Evolutionary conservation across 2,797 vertebrate genomes (phyloP), one percentile per base, ranked within the genome.

Genomic region (Ispidina picta): DNA sequence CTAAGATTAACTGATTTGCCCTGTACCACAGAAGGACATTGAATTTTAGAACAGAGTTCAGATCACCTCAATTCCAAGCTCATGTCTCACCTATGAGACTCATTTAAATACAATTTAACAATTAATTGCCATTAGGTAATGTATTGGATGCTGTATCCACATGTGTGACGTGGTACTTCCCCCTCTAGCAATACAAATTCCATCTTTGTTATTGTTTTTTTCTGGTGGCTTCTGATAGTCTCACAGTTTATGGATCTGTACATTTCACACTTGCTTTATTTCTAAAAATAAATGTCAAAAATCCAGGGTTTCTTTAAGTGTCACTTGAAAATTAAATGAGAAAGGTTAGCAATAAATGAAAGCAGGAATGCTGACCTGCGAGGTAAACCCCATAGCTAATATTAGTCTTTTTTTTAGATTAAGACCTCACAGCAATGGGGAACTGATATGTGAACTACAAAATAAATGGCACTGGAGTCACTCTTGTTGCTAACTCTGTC

Each of bases 41-140:
- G 49, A 20, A 12, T 78, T 86, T 78, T 64, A 55, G 43, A 59
- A 20, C 8, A 46, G 37, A 68, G 41, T 54, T 62, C 35, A 16
- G 49, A 7, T 68, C 26, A 31, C 15, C 55, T 88, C 52, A 58
- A 54, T 49, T 64, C 43, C 31, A 75, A 22, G 39, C 20, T 33
- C 2, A 4, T 0, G 0, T 59, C 21, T 74, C 3, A 1, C 29
- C 44, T 81, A 39, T 0, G 4, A 72, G 33, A 41, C 5, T 81
- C 3, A 12, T 33, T 72, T 92, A 72, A 83, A 26, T 48, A 52
- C 20, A 28, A 63, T 59, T 3, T 17, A n/a, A 43, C 54, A 21
- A 43, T 51, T 35, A 37, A 21, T 59, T 72, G 15, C 60, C 20
- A 14, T 65, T 77, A 62, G 29, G 7, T 81, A 12, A 73, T 12